A percentile compares a stretch with the other conserved stretches of the same genome.
phyloP scores from a whole-genome alignment of 2,888 invertebrate genomes.

The Carpatolechia fugitivella region DNA sequence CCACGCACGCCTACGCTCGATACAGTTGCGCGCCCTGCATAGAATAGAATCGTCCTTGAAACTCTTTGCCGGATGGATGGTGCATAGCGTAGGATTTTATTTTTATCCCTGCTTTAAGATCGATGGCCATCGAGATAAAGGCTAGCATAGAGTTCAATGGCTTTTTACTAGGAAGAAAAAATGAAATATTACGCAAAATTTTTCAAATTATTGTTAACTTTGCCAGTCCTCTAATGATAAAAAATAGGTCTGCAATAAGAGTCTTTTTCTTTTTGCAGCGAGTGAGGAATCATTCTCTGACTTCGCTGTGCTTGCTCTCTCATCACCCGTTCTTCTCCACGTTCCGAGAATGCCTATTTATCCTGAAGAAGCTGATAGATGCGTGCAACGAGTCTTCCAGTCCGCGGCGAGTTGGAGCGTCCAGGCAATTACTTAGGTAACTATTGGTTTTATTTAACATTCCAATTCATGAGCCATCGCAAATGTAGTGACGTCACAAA shows the following conservation, averaged over 20 bases:
- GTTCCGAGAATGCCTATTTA: slow-evolving; percentile 98
- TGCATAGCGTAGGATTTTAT: not conserved
- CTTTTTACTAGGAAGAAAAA: too few species aligned
- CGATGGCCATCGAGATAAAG: too few species aligned
- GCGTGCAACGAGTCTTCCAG: slow-evolving; percentile 97
- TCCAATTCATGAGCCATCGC: too few species aligned
- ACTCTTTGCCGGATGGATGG: not conserved
- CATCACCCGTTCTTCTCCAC: slow-evolving; percentile 99
- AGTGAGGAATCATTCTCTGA: slow-evolving; percentile 94
- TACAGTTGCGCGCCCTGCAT: not conserved
- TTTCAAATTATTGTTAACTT: too few species aligned
- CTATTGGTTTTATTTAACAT: too few species aligned
- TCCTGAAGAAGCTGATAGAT: slow-evolving; percentile 97
- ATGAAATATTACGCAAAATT: too few species aligned
- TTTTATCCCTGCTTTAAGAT: not conserved
- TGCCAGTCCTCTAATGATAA: too few species aligned
- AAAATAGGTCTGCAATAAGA: not conserved
- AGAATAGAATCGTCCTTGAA: not conserved
- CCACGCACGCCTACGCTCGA: not conserved
- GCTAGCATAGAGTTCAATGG: too few species aligned
- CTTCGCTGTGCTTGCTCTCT: slow-evolving; percentile 97
- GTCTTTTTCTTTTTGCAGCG: slow-evolving; percentile 76
- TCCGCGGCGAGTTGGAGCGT: slow-evolving; percentile 92
- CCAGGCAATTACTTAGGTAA: slow-evolving; percentile 90
- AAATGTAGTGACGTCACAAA: too few species aligned